Base-by-base conservation (phyloP, 2,888 invertebrate species). In the Elmis aenea region DNA sequence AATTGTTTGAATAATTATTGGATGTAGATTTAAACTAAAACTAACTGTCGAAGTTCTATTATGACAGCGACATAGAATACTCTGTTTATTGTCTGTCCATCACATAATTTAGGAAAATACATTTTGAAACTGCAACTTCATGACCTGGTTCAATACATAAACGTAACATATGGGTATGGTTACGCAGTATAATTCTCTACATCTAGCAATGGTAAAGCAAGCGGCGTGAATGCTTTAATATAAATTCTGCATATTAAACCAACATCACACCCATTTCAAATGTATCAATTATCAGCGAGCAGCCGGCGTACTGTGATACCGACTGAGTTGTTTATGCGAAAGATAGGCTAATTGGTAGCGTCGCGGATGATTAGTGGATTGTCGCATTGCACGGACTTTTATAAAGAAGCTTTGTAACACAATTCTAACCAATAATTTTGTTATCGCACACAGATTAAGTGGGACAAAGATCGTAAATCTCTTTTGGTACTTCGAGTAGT, bases 241-340 rank as follows among this genome's bases (percentile, higher is more conserved):
- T 41, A 53, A 51, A 53, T 51, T 53, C 46, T 42, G 43, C 44
- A 50, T 44, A 45, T 48, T 46, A 50, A 50, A 50, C 43, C 37
- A 33, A 35, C 43, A 50, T 48, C 51, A 51, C 48, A 48, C 49
- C 53, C 52, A 57, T 58, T 59, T 51, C 48, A 49, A 58, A 59
- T 58, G 58, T 61, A 61, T 61, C 60, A 61, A 61, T 61, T 61
- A 62, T 60, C 60, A 57, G 55, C 30, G 54, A 55, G 54, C 58
- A 52, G 54, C 52, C 55, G 53, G 54, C 55, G 52, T 54, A 36
- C 51, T 47, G 47, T 52, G 60, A 60, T 60, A 60, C 51, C 45
- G 48, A 41, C 48, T 60, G 61, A 59, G 54, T 62, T 61, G 58
- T 62, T 62, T 62, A 62, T 61, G 61, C 51, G 62, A 59, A 55